Evolutionary conservation across 2,797 vertebrate species (phyloP).

Genomic region (Echeneis naucrates): DNA sequence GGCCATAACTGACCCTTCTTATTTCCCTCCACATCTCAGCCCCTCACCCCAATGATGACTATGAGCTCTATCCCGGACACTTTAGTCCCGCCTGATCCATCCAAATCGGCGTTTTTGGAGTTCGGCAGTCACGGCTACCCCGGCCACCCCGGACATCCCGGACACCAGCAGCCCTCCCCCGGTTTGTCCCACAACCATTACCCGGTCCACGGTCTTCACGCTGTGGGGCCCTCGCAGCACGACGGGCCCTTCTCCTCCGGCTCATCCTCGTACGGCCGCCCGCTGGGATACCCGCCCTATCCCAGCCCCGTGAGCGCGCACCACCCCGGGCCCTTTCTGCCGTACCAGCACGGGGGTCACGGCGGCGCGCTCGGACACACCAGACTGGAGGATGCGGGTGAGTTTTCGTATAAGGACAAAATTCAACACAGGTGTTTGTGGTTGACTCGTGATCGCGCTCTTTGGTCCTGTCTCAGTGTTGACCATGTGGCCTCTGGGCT

Average conservation of each 20-base stretch:
- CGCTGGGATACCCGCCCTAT: slow-evolving; percentile 86
- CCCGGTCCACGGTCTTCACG: slow-evolving; percentile 84
- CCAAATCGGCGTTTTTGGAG: slow-evolving; percentile 90
- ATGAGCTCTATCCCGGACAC: slow-evolving; percentile 92
- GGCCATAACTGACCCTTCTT: slow-evolving; percentile 52
- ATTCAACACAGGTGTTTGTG: no score
- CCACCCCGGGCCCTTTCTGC: slow-evolving; percentile 84
- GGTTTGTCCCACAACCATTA: slow-evolving; percentile 85
- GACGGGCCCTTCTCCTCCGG: slow-evolving; percentile 82
- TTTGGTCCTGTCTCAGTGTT: neutral
- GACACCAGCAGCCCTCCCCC: slow-evolving; percentile 83
- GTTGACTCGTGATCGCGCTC: no score
- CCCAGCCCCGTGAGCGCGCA: slow-evolving; percentile 79
- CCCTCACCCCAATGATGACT: slow-evolving; percentile 83
- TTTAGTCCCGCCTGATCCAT: slow-evolving; percentile 85
- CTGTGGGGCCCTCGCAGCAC: slow-evolving; percentile 81
- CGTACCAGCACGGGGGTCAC: slow-evolving; percentile 83
- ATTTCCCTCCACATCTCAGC: slow-evolving; percentile 45
- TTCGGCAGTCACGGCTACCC: slow-evolving; percentile 86
- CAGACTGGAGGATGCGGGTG: slow-evolving; percentile 87
- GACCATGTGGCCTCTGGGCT: neutral
- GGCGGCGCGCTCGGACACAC: slow-evolving; percentile 78
- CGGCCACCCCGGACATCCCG: slow-evolving; percentile 54
- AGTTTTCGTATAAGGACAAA: neutral
- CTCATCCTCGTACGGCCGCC: slow-evolving; percentile 81